Evolutionary conservation across 2,113 vertebrate species (phyloP).

Genomic region (Otus sunia): DNA sequence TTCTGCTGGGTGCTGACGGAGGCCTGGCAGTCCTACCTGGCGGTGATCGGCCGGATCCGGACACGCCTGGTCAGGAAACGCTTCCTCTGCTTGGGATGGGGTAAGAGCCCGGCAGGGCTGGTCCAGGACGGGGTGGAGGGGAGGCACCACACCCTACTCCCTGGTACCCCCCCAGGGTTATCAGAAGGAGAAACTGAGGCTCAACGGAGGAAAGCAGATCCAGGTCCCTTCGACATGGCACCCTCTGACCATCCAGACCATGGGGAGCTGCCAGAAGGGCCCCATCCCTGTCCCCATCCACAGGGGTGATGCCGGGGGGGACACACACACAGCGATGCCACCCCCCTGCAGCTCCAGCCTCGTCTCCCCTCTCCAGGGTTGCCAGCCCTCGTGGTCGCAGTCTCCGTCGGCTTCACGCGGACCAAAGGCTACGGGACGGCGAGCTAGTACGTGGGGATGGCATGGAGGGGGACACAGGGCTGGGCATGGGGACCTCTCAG

Average conservation of each 20-base stretch:
- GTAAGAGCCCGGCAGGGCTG: constrained; percentile 66
- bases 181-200: neutral
- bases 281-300: neutral
- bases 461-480: neutral
- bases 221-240: rapidly evolving
- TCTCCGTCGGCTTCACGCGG: constrained; percentile 93
- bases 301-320: neutral
- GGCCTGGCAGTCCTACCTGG: constrained; percentile 99
- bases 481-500: neutral
- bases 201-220: rapidly evolving
- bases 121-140: rapidly evolving
- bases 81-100: constrained; percentile 99
- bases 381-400: constrained; percentile 91
- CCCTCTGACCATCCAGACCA: neutral
- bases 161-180: neutral
- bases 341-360: neutral
- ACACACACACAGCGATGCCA: neutral
- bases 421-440: constrained; percentile 93
- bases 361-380: constrained; percentile 66
- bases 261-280: neutral
- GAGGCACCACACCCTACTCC: rapidly evolving
- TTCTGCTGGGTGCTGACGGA: constrained; percentile 99
- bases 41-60: constrained; percentile 95
- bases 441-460: constrained; percentile 86
- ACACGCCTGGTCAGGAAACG: constrained; percentile 95